Evolutionary conservation across 2,797 vertebrate species (phyloP), one percentile per base, ranked within the genome.

Genomic region (Neostethus bicornis): DNA sequence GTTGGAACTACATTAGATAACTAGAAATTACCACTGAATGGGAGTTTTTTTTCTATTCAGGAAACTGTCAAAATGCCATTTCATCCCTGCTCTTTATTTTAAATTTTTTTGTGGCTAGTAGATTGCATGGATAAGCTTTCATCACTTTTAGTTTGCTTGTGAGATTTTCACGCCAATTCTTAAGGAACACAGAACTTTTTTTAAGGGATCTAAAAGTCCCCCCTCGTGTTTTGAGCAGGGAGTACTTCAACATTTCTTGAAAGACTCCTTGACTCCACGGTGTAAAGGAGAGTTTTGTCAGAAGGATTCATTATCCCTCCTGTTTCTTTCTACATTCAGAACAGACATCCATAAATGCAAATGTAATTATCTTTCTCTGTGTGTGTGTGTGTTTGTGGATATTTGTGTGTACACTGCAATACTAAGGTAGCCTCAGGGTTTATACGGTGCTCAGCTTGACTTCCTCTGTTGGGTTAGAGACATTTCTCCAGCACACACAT

Each of bases 401-500:
- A 29, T 6, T 47, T 54, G 38, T 8, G 34, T 20, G 23, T 20
- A 26, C 42, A 58, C 50, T 66, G 56, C 70, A 49, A 69, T 49
- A 5, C 55, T 47, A 7, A 55, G 61, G 57, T 50, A 58, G 75
- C 79, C 83, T 66, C 39, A 50, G 62, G 84, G 72, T 37, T 47
- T 59, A 34, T 51, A 75, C 66, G 70, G 51, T 48, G 66, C 77
- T 77, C 68, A 46, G 77, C 60, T 78, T 75, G 77, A 75, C 79
- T 78, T 77, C 70, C 73, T 75, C 70, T 35, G 75, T 60, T 50
- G 61, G 62, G 52, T 61, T 26, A 41, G 72, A 77, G 73, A 65
- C 65, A 66, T 21, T 53, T 68, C 69, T 68, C 11, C 34, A 79
- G 38, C 62, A 75, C 75, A 77, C 77, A 63, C 61, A 74, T 73